Conservation (phyloP, 2,888 invertebrate species). For the Cepaea hortensis region DNA sequence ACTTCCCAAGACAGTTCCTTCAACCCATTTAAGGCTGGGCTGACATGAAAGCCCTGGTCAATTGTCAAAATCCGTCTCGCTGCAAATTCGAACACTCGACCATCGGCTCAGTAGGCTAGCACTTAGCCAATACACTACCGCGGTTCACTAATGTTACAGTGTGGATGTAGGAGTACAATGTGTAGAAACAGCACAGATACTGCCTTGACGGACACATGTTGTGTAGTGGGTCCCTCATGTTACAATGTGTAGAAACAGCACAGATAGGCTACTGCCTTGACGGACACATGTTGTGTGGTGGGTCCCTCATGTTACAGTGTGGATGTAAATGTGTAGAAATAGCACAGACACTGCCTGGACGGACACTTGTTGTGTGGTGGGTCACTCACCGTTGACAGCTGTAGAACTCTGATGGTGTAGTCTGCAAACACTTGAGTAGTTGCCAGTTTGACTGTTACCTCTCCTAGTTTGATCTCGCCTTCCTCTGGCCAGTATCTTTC, state of each 20-base stretch:
- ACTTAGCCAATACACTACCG: no score
- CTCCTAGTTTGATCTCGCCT: background rate
- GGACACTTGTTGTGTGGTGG: background rate
- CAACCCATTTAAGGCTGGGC: no score
- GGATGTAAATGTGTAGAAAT: no score
- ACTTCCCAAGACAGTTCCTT: no score
- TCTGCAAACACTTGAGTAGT: slow-evolving; percentile 18
- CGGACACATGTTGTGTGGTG: background rate
- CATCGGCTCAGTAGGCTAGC: no score
- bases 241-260: no score
- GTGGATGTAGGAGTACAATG: no score
- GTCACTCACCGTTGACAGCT: background rate
- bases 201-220: background rate
- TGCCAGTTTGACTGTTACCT: slow-evolving; percentile 5
- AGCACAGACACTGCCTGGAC: background rate
- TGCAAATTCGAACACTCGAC: no score
- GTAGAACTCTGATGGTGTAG: slow-evolving; percentile 24
- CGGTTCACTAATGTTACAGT: background rate
- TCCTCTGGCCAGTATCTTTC: slow-evolving; percentile 34
- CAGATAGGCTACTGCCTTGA: background rate
- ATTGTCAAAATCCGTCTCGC: no score
- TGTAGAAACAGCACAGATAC: background rate
- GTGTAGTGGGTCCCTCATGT: background rate
- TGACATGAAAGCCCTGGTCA: no score
- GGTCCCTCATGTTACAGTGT: background rate